These are phyloP conservation scores for Crotalus horridus DNA, from an alignment of 2,113 vertebrate genomes.

Conservation along the genomic window DNA sequence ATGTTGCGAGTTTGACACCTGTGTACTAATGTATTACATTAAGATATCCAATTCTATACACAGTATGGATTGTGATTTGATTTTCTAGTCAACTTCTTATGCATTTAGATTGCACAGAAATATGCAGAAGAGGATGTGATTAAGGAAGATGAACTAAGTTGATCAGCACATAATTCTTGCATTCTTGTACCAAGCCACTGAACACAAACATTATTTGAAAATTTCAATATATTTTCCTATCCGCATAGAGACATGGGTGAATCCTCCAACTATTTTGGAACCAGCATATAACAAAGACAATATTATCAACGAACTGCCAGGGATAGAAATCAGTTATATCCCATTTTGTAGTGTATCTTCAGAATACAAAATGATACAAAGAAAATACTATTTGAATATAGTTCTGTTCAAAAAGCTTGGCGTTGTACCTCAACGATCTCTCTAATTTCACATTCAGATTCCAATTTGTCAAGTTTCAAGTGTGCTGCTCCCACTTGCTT, in stretches of 20 bases:
- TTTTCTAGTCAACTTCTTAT: not conserved
- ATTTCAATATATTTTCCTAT: not conserved
- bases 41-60: not conserved
- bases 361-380: not conserved
- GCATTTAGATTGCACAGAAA: not conserved
- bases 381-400: not conserved
- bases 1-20: no score
- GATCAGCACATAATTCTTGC: not conserved
- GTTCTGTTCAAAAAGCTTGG: not conserved
- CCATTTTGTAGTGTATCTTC: not conserved
- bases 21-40: not conserved
- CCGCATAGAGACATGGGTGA: not conserved
- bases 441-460: constrained; percentile 89
- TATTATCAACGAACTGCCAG: not conserved
- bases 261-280: not conserved
- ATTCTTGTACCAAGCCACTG: not conserved
- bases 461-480: constrained; percentile 90
- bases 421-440: constrained; percentile 87
- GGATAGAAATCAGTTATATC: not conserved
- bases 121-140: not conserved
- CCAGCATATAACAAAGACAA: not conserved
- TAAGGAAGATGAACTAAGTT: not conserved
- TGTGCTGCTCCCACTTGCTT: constrained; percentile 87
- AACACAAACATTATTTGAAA: not conserved
- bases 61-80: not conserved